Percentiles rank a stretch among this genome's conserved stretches.
phyloP scores from a whole-genome alignment of 1,140 invertebrate genomes.

The Pararge aegeria region DNA sequence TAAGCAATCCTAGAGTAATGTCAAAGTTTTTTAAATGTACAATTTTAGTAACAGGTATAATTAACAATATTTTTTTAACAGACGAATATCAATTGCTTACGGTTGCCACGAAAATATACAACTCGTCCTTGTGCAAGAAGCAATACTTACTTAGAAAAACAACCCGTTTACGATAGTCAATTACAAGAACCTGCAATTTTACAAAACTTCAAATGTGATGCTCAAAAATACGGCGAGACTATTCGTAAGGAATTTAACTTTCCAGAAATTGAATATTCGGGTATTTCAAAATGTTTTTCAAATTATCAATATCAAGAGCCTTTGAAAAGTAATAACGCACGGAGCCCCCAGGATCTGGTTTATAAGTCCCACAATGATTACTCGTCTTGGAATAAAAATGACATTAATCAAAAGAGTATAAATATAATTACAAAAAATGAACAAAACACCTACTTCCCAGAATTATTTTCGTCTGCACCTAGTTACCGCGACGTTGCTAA shows the following conservation, averaged over 20 bases:
- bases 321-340: conserved; percentile 10
- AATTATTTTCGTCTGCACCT: conserved; percentile 20
- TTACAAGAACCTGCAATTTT: neutral
- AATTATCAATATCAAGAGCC: conserved; percentile 13
- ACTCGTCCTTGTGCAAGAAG: neutral
- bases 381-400: neutral
- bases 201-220: neutral
- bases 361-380: neutral
- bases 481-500: conserved; percentile 29
- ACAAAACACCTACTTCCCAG: neutral
- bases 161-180: no score
- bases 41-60: neutral
- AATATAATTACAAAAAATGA: neutral
- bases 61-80: neutral
- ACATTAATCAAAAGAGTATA: neutral
- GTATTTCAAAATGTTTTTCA: neutral
- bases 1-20: no score
- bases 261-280: conserved; percentile 44
- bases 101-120: neutral
- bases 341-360: neutral
- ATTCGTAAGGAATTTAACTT: conserved; percentile 29
- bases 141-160: neutral
- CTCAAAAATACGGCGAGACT: conserved; percentile 13
- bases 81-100: conserved; percentile 12
- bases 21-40: no score